A percentile compares a stretch with the other conserved stretches of the same genome.
Evolutionary conservation across 1,140 invertebrate genomes (phyloP).

Genomic region (Pogonognathellus flavescens): DNA sequence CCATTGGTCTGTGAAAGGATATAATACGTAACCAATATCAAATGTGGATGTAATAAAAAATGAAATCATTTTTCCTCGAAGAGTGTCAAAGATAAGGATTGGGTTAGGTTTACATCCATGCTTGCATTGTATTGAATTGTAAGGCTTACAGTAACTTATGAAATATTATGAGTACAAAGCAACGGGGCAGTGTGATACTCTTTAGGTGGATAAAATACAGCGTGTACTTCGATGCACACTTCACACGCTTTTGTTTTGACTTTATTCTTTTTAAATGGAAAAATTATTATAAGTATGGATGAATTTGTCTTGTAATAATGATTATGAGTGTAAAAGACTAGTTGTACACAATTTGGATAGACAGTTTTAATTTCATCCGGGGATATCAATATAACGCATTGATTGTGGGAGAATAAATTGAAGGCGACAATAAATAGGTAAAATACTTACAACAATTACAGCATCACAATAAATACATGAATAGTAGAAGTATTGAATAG

Average conservation of each 20-base stretch:
- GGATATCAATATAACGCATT: neutral
- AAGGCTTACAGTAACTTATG: no score
- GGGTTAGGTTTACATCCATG: no score
- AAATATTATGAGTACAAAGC: no score
- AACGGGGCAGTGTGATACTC: no score
- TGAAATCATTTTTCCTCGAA: no score
- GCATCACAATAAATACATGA: neutral
- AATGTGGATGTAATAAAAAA: no score
- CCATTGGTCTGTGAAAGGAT: no score
- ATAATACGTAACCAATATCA: no score
- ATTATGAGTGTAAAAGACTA: neutral
- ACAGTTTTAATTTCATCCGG: neutral
- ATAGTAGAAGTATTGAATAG: neutral
- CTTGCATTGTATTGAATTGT: no score
- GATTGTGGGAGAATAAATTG: neutral
- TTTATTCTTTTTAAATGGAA: neutral
- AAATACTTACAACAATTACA: neutral
- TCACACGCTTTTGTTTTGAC: neutral
- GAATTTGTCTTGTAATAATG: neutral
- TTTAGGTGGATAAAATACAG: neutral
- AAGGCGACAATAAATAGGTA: neutral
- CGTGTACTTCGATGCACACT: neutral
- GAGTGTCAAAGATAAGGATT: no score
- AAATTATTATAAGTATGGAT: neutral
- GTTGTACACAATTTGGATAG: slow-evolving; percentile 3